phyloP scores from a whole-genome alignment of 1,140 invertebrate genomes.

The Bombus balteatus region DNA sequence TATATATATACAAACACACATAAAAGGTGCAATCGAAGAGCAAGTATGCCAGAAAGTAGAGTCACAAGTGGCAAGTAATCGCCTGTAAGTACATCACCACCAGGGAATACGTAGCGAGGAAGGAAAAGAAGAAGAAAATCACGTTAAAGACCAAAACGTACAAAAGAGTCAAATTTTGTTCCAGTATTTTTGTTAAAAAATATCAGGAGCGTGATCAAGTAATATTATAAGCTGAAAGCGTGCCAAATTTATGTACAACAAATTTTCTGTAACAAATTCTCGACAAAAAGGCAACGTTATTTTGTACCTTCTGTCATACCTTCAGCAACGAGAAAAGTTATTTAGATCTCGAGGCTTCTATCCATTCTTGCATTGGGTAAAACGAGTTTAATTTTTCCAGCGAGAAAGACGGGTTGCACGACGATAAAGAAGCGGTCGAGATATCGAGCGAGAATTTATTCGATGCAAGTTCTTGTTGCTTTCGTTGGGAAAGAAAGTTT shows the following conservation, averaged over 20 bases:
- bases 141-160: too few species aligned
- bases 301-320: neutral
- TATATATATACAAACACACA: too few species aligned
- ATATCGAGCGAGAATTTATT: conserved; percentile 16
- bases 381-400: neutral
- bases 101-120: too few species aligned
- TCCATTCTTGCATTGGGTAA: neutral
- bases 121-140: too few species aligned
- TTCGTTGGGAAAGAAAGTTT: neutral
- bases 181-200: neutral
- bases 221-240: neutral
- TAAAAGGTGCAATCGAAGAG: too few species aligned
- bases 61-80: too few species aligned
- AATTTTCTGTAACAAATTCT: neutral
- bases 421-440: neutral
- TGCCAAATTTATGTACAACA: neutral
- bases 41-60: too few species aligned
- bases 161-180: too few species aligned
- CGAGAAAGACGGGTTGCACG: neutral
- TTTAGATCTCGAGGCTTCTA: neutral
- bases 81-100: too few species aligned
- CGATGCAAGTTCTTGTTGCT: neutral
- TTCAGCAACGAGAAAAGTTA: neutral
- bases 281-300: neutral
- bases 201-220: neutral